These are phyloP conservation scores for Ethmia dodecea DNA, from an alignment of 2,888 invertebrate species.

Conservation along the genomic window DNA sequence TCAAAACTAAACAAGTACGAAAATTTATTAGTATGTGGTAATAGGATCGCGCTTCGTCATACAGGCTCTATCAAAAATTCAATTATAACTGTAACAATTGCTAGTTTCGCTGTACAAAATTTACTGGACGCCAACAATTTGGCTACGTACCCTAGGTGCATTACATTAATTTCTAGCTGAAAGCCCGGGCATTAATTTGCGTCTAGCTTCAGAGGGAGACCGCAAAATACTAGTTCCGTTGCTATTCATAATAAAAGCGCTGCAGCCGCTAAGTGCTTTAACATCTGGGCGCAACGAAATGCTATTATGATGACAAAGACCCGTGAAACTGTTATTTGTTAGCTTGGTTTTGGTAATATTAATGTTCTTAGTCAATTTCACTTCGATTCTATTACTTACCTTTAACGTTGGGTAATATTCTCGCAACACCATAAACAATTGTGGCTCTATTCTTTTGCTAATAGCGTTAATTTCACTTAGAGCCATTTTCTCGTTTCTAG, in stretches of 20 bases:
- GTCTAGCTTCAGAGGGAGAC: slow-evolving; percentile 66
- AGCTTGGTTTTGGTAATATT: too few species aligned
- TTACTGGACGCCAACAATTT: slow-evolving; percentile 66
- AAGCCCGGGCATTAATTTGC: slow-evolving; percentile 72
- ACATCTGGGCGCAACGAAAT: slow-evolving; percentile 67
- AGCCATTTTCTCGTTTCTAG: too few species aligned
- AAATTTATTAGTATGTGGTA: too few species aligned
- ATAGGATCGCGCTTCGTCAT: too few species aligned
- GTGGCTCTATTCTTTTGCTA: too few species aligned
- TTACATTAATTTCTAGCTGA: slow-evolving; percentile 75
- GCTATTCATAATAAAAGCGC: slow-evolving; percentile 75
- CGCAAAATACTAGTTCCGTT: slow-evolving; percentile 74
- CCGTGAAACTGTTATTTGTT: slow-evolving; percentile 29
- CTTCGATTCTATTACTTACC: too few species aligned
- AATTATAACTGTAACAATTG: slow-evolving; percentile 48
- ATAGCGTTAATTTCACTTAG: too few species aligned
- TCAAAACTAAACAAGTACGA: too few species aligned
- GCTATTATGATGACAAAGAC: slow-evolving; percentile 62
- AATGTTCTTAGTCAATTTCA: too few species aligned
- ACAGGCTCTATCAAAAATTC: slow-evolving; percentile 47
- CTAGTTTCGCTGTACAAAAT: slow-evolving; percentile 38
- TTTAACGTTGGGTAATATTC: too few species aligned
- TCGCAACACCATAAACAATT: too few species aligned
- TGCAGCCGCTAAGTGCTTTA: slow-evolving; percentile 71
- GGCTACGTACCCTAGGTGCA: slow-evolving; percentile 69